phyloP scores from a whole-genome alignment of 2,113 vertebrate genomes.

The Protomyctophum bolini region DNA sequence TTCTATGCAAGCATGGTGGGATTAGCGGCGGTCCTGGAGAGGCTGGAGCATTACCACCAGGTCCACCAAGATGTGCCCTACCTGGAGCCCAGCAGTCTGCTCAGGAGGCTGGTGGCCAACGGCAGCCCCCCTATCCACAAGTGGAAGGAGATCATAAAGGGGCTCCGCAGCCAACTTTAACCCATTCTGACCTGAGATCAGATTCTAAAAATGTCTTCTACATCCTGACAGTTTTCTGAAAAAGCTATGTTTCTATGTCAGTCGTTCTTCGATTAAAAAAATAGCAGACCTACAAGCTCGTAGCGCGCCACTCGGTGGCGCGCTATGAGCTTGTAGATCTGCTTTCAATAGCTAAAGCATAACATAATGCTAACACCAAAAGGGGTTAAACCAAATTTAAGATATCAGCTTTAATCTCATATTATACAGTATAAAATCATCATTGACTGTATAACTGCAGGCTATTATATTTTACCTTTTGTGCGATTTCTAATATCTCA shows the following conservation, averaged over 20 bases:
- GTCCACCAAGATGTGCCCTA: conserved; percentile 83
- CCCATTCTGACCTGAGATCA: no score
- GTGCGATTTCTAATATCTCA: not conserved
- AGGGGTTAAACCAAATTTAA: conserved; percentile 52
- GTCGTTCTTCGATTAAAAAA: no score
- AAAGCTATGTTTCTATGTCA: no score
- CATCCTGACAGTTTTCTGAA: no score
- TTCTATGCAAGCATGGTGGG: conserved; percentile 87
- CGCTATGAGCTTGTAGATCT: no score
- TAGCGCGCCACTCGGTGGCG: no score
- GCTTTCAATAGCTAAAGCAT: no score
- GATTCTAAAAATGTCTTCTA: no score
- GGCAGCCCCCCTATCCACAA: conserved; percentile 85
- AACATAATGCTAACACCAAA: no score
- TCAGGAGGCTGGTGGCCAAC: conserved; percentile 82
- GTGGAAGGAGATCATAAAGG: conserved; percentile 80
- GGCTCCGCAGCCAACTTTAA: conserved; percentile 80
- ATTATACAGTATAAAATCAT: not conserved
- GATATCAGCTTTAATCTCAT: conserved; percentile 19
- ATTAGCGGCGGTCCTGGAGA: conserved; percentile 78
- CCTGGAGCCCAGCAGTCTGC: conserved; percentile 82
- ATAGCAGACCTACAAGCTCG: no score
- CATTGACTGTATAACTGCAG: not conserved
- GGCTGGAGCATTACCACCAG: conserved; percentile 82
- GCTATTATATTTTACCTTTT: not conserved